Evolutionary conservation across 2,113 vertebrate species (phyloP).

Genomic region (Amblyornis subalaris): DNA sequence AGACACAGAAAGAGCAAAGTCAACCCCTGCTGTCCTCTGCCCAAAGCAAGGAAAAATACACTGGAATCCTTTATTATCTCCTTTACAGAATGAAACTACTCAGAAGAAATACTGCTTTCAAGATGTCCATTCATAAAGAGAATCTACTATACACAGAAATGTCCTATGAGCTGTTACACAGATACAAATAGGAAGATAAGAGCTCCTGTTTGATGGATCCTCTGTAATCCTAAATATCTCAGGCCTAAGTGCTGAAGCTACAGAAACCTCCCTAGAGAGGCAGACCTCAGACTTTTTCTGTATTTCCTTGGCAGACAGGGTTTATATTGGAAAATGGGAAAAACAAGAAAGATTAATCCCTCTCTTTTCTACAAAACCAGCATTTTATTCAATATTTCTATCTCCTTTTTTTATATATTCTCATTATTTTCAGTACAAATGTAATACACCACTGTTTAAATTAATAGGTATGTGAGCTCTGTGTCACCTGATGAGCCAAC

Average conservation of each 20-base stretch:
- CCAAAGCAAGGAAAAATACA: not conserved
- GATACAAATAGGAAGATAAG: not conserved
- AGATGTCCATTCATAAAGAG: not conserved
- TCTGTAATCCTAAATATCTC: not conserved
- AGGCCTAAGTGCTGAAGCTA: not conserved
- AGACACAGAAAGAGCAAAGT: not conserved
- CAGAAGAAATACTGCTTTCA: not conserved
- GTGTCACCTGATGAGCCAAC: not conserved
- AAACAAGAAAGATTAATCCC: fast-evolving
- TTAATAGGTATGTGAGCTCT: not conserved
- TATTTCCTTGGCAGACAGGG: not conserved
- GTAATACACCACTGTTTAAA: not conserved
- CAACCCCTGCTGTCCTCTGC: not conserved
- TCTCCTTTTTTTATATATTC: not conserved
- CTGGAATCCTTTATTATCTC: not conserved
- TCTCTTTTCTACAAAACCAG: not conserved
- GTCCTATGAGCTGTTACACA: not conserved
- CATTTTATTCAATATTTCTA: not conserved
- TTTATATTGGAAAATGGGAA: not conserved
- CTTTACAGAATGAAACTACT: not conserved
- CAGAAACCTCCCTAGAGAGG: not conserved
- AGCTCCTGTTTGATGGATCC: not conserved
- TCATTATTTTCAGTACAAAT: not conserved
- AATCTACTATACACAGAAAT: not conserved
- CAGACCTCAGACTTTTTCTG: not conserved